Percentiles rank a stretch among this genome's conserved stretches.
Conservation (phyloP, 1,140 invertebrate species). For the Microplitis mediator region DNA sequence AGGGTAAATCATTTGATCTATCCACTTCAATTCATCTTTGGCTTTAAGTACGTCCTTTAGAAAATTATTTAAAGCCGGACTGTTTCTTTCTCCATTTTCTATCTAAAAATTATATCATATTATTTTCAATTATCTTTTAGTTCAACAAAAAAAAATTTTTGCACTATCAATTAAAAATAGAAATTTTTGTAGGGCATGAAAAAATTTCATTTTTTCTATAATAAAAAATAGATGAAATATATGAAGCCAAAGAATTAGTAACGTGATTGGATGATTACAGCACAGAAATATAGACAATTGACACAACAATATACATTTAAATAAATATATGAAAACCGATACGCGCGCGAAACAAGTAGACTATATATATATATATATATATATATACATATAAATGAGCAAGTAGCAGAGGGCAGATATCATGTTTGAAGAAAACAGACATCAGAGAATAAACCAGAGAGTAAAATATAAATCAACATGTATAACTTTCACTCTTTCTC, state of each 20-base stretch:
- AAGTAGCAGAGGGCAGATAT: neutral
- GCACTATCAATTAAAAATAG: no score
- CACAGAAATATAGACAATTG: no score
- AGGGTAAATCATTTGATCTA: conserved; percentile 37
- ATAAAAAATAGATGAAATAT: no score
- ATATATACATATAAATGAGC: neutral
- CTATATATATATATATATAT: no score
- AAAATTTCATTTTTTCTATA: no score
- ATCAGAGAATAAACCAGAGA: conserved; percentile 1
- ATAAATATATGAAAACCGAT: no score
- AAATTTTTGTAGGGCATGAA: no score
- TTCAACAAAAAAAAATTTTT: no score
- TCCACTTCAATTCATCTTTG: conserved; percentile 45
- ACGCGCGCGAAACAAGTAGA: no score
- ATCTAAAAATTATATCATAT: neutral
- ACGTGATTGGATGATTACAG: no score
- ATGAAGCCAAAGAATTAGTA: no score
- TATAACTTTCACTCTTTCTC: neutral
- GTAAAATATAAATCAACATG: neutral
- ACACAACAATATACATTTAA: no score
- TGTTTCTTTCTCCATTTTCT: conserved; percentile 8
- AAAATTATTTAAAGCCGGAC: conserved; percentile 37
- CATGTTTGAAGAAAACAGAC: neutral
- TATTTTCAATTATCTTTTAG: neutral
- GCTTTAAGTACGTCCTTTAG: conserved; percentile 39